Evolutionary conservation across 2,113 vertebrate species (phyloP).

Genomic region (Gyps fulvus): DNA sequence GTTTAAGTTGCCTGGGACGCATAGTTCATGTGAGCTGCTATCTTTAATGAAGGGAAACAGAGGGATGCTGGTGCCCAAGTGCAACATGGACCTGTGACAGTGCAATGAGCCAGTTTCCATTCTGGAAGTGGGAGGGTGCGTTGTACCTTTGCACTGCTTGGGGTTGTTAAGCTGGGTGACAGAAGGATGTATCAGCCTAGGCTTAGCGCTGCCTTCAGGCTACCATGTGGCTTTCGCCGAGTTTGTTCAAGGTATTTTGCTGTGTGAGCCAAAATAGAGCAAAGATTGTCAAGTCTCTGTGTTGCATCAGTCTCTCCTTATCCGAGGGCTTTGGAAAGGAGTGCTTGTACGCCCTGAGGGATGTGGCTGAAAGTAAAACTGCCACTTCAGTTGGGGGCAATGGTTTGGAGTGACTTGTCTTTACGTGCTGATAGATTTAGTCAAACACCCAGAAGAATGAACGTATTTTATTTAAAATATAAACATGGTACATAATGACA

Average conservation of each 20-base stretch:
- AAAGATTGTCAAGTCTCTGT: not conserved
- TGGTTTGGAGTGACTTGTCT: not conserved
- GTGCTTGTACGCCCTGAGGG: not conserved
- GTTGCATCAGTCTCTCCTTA: not conserved
- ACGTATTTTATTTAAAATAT: slow-evolving; percentile 31
- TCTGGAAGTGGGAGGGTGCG: not conserved
- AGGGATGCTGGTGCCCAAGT: not conserved
- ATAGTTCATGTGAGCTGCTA: not conserved
- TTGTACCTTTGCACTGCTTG: not conserved
- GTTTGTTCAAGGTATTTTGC: not conserved
- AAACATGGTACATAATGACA: not conserved
- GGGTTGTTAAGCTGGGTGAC: not conserved
- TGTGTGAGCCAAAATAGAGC: not conserved
- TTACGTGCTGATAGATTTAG: not conserved
- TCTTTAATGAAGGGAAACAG: not conserved
- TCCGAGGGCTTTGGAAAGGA: not conserved
- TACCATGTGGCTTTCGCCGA: rapidly evolving
- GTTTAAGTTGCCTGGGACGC: not conserved
- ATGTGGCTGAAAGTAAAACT: not conserved
- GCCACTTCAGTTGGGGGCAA: not conserved
- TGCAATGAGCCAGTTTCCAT: not conserved
- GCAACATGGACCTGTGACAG: not conserved
- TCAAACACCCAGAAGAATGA: not conserved
- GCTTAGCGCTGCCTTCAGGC: not conserved
- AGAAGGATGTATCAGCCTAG: not conserved